Conservation (phyloP, 2,797 vertebrate species). For the Ceyx erithaca region DNA sequence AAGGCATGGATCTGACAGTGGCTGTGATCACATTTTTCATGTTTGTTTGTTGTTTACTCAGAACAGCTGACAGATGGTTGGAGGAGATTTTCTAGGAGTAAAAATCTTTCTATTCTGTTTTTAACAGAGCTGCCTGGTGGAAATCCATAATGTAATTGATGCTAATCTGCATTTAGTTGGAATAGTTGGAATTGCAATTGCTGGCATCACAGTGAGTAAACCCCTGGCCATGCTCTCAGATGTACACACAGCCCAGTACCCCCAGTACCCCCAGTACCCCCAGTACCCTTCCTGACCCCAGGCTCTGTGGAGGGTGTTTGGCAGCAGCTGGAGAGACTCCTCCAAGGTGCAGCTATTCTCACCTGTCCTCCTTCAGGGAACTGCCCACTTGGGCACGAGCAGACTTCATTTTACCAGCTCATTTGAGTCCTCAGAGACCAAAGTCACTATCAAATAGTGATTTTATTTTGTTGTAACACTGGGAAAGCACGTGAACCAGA, state of each 20-base stretch:
- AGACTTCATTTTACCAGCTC: neutral
- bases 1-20: neutral
- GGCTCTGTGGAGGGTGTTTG: neutral
- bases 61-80: neutral
- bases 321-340: neutral
- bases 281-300: neutral
- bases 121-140: conserved; percentile 86
- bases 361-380: neutral
- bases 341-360: neutral
- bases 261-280: neutral
- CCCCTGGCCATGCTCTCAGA: neutral
- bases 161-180: conserved; percentile 89
- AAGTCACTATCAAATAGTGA: neutral
- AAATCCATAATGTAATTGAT: conserved; percentile 87
- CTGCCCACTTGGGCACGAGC: neutral
- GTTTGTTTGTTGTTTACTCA: neutral
- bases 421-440: neutral
- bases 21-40: neutral
- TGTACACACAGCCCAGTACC: neutral
- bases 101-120: neutral
- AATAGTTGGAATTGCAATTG: conserved; percentile 90
- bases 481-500: neutral
- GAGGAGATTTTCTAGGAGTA: neutral
- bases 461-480: neutral
- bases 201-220: conserved; percentile 91